These are phyloP conservation scores for Heterotilapia buettikoferi DNA, from an alignment of 2,113 vertebrate genomes.

Conservation along the genomic window DNA sequence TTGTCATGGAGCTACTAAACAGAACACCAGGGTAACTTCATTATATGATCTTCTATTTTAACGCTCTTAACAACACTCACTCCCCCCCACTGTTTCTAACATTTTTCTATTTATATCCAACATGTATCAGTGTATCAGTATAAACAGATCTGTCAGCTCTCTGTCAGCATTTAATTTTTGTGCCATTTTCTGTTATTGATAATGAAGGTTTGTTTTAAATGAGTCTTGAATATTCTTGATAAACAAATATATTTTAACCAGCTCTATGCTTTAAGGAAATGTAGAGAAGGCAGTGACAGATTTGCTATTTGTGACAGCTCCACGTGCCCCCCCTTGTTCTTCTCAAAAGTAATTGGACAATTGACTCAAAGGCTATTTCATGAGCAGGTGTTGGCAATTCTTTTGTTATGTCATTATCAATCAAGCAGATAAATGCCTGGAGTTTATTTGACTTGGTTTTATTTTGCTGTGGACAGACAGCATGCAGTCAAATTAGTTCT, in stretches of 20 bases:
- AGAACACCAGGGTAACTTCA: background rate
- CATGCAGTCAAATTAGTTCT: too few species aligned
- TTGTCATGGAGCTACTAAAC: background rate
- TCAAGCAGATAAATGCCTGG: too few species aligned
- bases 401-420: too few species aligned
- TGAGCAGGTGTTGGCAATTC: too few species aligned
- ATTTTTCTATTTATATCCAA: background rate
- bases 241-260: background rate
- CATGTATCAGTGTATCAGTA: accelerated
- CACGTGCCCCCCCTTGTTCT: too few species aligned
- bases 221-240: background rate
- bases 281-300: background rate
- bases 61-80: background rate
- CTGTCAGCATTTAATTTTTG: background rate
- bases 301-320: too few species aligned
- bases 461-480: too few species aligned
- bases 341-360: too few species aligned
- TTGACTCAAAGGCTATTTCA: too few species aligned
- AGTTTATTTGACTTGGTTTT: too few species aligned
- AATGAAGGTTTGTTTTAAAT: background rate
- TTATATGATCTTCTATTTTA: background rate
- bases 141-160: background rate
- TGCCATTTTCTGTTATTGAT: background rate
- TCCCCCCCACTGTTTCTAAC: background rate
- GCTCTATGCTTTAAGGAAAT: background rate